These are phyloP conservation scores for Bombus sylvicola DNA, from an alignment of 1,140 invertebrate species.

Conservation along the genomic window DNA sequence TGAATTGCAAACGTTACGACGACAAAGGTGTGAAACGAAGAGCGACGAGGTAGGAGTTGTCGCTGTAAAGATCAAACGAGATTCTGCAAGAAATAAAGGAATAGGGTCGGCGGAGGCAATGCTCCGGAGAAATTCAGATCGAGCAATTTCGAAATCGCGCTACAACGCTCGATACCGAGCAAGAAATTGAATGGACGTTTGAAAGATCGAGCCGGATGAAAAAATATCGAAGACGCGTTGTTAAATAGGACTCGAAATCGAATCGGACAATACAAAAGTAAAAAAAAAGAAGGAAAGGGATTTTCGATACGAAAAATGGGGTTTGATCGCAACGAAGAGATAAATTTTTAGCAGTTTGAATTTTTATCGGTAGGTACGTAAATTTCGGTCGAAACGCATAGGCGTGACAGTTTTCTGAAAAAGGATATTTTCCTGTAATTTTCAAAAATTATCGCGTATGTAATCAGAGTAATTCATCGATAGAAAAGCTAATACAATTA, in stretches of 20 bases:
- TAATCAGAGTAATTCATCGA: neutral
- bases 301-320: neutral
- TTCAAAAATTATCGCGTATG: neutral
- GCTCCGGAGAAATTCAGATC: neutral
- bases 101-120: neutral
- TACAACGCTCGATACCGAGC: neutral
- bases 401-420: neutral
- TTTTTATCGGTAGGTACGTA: neutral
- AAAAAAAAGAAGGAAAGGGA: neutral
- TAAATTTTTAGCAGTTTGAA: neutral
- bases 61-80: constrained; percentile 28
- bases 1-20: constrained; percentile 39
- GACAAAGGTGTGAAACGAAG: constrained; percentile 22
- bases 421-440: neutral
- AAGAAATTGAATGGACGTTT: neutral
- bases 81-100: neutral
- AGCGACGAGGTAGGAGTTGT: constrained; percentile 15
- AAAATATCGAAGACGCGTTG: neutral
- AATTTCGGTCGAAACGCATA: neutral
- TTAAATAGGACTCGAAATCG: neutral
- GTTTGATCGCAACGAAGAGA: neutral
- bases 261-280: neutral
- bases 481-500: no score
- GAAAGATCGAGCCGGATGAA: neutral
- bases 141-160: neutral